Conservation (phyloP, 2,888 invertebrate species). For the Arctia plantaginis region DNA sequence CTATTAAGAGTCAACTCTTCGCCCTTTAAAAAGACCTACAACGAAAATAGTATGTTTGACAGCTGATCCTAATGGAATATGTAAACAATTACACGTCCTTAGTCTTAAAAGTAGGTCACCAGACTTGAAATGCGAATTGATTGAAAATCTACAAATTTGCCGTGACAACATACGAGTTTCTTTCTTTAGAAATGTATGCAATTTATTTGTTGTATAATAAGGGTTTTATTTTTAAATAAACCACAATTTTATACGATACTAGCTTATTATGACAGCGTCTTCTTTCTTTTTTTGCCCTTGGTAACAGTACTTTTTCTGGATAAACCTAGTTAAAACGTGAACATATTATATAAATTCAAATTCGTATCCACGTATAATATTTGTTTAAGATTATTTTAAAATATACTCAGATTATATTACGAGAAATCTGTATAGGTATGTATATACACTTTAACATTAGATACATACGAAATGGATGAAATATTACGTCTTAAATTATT, state of each 20-base stretch:
- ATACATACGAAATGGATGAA: not conserved
- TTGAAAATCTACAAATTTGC: not conserved
- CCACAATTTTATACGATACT: too few relatives aligned
- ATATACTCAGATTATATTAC: too few relatives aligned
- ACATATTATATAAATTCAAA: too few relatives aligned
- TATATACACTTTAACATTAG: not conserved
- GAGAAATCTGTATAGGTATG: too few relatives aligned
- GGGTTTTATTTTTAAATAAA: too few relatives aligned
- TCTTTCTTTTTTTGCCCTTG: not conserved
- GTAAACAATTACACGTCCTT: not conserved
- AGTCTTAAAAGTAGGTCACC: not conserved
- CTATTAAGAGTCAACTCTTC: too few relatives aligned
- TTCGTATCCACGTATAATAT: too few relatives aligned
- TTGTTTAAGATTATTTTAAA: too few relatives aligned
- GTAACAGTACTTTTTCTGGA: not conserved
- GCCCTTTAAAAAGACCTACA: not conserved
- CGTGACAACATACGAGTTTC: not conserved
- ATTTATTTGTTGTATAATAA: not conserved
- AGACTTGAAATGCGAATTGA: not conserved
- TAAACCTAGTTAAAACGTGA: not conserved
- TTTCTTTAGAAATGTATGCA: not conserved
- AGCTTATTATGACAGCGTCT: not conserved
- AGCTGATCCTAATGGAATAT: not conserved
- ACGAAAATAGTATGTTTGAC: not conserved
- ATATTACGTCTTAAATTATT: not conserved